phyloP scores from a whole-genome alignment of 1,140 invertebrate species.

The Himalopsyche phryganea region DNA sequence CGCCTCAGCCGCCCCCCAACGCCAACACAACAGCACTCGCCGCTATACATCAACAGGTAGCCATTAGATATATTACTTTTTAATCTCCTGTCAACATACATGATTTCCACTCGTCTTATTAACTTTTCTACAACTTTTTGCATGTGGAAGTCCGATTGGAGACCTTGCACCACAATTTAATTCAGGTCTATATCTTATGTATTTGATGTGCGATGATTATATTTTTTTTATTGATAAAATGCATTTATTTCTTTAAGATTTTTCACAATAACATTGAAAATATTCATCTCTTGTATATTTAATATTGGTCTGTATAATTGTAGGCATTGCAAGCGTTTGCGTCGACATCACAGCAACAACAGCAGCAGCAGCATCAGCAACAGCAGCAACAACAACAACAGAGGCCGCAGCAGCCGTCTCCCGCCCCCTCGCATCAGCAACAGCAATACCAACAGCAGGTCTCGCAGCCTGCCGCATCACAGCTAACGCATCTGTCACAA shows the following conservation, averaged over 20 bases:
- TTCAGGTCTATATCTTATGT: no score
- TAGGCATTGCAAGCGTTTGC: no score
- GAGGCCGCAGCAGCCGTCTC: slow-evolving; percentile 21
- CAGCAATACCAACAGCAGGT: slow-evolving; percentile 28
- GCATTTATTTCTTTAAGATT: no score
- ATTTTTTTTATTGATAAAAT: no score
- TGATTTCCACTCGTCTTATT: slow-evolving; percentile 34
- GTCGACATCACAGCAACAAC: slow-evolving; percentile 35
- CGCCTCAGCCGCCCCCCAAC: slow-evolving; percentile 38
- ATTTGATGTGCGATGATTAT: no score
- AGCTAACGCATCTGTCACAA: slow-evolving; percentile 26
- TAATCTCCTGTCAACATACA: no score
- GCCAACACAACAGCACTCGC: slow-evolving; percentile 40
- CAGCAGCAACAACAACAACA: slow-evolving; percentile 35
- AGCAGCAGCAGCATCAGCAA: slow-evolving; percentile 40
- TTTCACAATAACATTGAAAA: no score
- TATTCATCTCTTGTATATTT: no score
- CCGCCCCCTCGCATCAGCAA: slow-evolving; percentile 45
- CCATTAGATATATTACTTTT: slow-evolving; percentile 20
- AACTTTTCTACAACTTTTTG: no score
- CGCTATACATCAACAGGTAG: slow-evolving; percentile 51
- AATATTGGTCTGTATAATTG: no score
- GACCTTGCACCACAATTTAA: no score
- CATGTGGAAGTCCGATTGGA: no score
- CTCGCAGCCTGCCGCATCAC: slow-evolving; percentile 15